Conservation (phyloP, 2,888 invertebrate species). For the Atherix ibis region DNA sequence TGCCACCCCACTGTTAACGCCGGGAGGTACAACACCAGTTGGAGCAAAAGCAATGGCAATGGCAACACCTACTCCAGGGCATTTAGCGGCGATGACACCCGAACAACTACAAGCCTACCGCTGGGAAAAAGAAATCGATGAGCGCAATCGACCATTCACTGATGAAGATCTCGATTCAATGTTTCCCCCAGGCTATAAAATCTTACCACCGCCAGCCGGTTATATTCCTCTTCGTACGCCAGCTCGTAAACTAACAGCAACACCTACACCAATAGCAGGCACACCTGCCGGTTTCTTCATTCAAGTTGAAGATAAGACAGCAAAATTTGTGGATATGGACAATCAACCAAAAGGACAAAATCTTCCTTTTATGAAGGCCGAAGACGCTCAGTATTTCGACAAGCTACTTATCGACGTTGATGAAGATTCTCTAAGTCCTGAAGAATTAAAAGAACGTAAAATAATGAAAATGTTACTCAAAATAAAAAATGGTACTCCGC, state of each 20-base stretch:
- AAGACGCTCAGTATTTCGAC: slow-evolving; percentile 99
- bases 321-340: slow-evolving; percentile 82
- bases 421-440: slow-evolving; percentile 85
- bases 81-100: slow-evolving; percentile 95
- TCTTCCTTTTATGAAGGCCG: slow-evolving; percentile 97
- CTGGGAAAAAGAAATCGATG: slow-evolving; percentile 98
- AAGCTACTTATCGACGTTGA: slow-evolving; percentile 96
- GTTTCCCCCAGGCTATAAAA: slow-evolving; percentile 97
- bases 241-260: slow-evolving; percentile 91
- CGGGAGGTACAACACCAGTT: slow-evolving; percentile 71
- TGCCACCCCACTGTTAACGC: slow-evolving; percentile 56
- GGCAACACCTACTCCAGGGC: slow-evolving; percentile 95
- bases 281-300: slow-evolving; percentile 91
- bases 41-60: slow-evolving; percentile 95
- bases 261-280: slow-evolving; percentile 91
- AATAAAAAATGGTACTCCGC: slow-evolving; percentile 99
- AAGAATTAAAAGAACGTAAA: slow-evolving; percentile 95
- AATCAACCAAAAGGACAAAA: slow-evolving; percentile 93
- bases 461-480: slow-evolving; percentile 97
- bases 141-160: slow-evolving; percentile 86
- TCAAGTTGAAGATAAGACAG: slow-evolving; percentile 76
- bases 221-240: slow-evolving; percentile 96
- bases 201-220: slow-evolving; percentile 86
- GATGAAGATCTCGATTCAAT: slow-evolving; percentile 96
- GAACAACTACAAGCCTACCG: slow-evolving; percentile 96